phyloP scores from a whole-genome alignment of 2,888 invertebrate species.

The Troides aeacus region DNA sequence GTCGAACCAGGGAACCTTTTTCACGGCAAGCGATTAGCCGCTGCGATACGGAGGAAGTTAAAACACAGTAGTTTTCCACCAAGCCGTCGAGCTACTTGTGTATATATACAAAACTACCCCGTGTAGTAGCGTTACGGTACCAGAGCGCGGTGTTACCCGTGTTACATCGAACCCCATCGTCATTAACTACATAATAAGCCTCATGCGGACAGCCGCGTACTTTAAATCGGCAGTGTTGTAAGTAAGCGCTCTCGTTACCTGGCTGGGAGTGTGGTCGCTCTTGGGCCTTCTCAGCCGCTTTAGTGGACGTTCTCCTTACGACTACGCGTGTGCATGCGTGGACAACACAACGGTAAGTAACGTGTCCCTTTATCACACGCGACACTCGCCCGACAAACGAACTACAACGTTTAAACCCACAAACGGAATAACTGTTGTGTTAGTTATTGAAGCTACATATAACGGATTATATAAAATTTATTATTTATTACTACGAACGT shows the following conservation, averaged over 20 bases:
- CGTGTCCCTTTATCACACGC: slow-evolving; percentile 50
- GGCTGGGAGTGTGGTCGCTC: slow-evolving; percentile 80
- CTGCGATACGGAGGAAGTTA: too few relatives aligned
- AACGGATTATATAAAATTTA: too few relatives aligned
- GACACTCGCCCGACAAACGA: slow-evolving; percentile 58
- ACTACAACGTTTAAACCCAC: slow-evolving; percentile 20
- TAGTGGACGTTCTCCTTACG: slow-evolving; percentile 81
- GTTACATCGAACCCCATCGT: slow-evolving; percentile 52
- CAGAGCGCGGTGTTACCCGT: slow-evolving; percentile 68
- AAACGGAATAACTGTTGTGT: neutral
- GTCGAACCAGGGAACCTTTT: too few relatives aligned
- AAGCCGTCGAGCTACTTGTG: slow-evolving; percentile 40
- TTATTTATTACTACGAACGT: too few relatives aligned
- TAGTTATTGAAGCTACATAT: too few relatives aligned
- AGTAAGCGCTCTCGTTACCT: slow-evolving; percentile 76
- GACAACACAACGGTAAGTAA: slow-evolving; percentile 77
- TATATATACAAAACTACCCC: slow-evolving; percentile 49
- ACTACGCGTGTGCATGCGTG: slow-evolving; percentile 80
- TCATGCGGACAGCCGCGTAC: slow-evolving; percentile 67
- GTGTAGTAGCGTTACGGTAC: slow-evolving; percentile 35
- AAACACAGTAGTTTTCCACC: slow-evolving; percentile 31
- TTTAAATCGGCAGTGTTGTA: slow-evolving; percentile 57
- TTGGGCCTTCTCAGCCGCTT: slow-evolving; percentile 80
- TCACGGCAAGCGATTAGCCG: too few relatives aligned
- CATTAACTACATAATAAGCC: slow-evolving; percentile 62